Percentiles rank a stretch among this genome's conserved stretches.
Conservation (phyloP, 2,797 vertebrate genomes). For the Myotis findleyi region DNA sequence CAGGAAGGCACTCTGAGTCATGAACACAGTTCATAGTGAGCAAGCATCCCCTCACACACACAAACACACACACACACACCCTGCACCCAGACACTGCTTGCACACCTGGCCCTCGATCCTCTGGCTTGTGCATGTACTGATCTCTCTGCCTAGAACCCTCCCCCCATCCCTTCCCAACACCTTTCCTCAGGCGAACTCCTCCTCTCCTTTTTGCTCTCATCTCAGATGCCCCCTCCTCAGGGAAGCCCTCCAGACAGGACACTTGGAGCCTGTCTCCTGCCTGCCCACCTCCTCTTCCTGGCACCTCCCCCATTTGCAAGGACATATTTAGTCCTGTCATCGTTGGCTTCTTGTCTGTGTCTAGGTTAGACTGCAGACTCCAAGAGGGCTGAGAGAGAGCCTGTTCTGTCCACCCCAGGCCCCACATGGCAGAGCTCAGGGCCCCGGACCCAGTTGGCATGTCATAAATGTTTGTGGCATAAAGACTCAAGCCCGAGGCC, state of each 20-base stretch:
- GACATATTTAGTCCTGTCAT: not conserved
- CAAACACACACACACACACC: not conserved
- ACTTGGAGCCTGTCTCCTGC: not conserved
- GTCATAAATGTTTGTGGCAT: not conserved
- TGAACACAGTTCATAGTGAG: accelerated
- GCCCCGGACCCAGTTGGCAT: no score
- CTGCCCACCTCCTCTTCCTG: not conserved
- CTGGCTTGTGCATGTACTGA: accelerated
- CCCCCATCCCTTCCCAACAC: not conserved
- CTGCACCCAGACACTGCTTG: not conserved
- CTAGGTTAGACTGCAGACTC: not conserved
- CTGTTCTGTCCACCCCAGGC: no score
- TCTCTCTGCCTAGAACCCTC: no score
- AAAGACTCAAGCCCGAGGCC: not conserved
- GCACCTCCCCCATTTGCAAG: not conserved
- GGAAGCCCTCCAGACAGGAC: not conserved
- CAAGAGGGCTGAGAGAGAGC: not conserved
- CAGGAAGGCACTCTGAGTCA: not conserved
- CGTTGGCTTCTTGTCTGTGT: not conserved
- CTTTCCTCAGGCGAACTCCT: accelerated
- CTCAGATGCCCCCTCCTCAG: not conserved
- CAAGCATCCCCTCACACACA: not conserved
- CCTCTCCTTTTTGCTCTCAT: not conserved
- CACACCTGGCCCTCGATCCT: not conserved
- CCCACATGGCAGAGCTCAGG: no score